Percentiles rank a stretch among this genome's conserved stretches.
Conservation (phyloP, 92 coral and sea anemone species). For the Zoanthus solanderi region DNA sequence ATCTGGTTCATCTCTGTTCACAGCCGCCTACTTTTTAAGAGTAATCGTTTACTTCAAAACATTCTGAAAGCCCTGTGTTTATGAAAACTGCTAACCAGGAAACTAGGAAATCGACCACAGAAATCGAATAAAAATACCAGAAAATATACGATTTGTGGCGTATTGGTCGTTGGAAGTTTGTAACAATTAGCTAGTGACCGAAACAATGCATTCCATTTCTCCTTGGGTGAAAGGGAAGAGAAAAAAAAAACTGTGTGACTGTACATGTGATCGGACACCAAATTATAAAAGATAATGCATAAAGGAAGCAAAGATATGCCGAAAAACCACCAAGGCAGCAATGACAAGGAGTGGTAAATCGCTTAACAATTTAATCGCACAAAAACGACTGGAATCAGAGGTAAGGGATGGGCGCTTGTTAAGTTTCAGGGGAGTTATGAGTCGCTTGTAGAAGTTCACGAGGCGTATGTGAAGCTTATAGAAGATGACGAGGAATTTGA, state of each 20-base stretch:
- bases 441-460: conserved; percentile 21
- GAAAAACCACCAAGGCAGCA: conserved; percentile 61
- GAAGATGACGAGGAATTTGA: background rate
- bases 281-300: conserved; percentile 8
- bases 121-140: no score
- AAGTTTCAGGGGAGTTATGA: conserved; percentile 44
- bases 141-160: no score
- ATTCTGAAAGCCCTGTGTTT: no score
- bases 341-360: conserved; percentile 60
- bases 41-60: no score
- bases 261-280: conserved; percentile 10
- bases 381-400: conserved; percentile 62
- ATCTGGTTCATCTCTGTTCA: no score
- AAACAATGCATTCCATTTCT: background rate
- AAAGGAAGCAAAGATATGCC: conserved; percentile 52
- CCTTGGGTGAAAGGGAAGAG: background rate
- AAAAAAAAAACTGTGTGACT: background rate
- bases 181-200: no score
- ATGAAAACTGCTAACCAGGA: no score
- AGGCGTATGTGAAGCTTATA: background rate
- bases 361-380: conserved; percentile 36
- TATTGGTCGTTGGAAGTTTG: no score
- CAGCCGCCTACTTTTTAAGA: no score
- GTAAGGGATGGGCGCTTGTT: conserved; percentile 54
- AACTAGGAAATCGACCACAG: no score